These are phyloP conservation scores for Harlomillsia oculata DNA, from an alignment of 1,140 invertebrate genomes.

Conservation along the genomic window DNA sequence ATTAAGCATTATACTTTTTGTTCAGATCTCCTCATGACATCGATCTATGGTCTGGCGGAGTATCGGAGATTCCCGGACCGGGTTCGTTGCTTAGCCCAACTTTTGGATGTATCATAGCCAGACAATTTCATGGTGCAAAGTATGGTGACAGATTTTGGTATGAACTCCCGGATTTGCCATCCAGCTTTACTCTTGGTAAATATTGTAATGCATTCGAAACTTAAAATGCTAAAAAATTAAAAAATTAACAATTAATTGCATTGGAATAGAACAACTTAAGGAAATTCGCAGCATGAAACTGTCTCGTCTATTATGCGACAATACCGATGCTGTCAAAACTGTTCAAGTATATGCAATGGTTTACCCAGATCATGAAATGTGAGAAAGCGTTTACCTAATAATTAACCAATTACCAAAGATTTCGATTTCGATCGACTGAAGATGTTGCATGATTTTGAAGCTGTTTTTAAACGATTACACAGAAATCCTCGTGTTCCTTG, in stretches of 20 bases:
- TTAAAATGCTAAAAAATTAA: neutral
- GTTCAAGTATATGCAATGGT: slow-evolving; percentile 39
- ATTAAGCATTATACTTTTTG: neutral
- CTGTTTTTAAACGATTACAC: slow-evolving; percentile 37
- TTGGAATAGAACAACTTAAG: slow-evolving; percentile 41
- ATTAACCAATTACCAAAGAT: neutral
- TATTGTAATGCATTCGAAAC: neutral
- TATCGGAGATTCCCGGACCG: slow-evolving; percentile 41
- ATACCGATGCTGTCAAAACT: slow-evolving; percentile 41
- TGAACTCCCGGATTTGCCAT: slow-evolving; percentile 42
- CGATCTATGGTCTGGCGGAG: slow-evolving; percentile 44
- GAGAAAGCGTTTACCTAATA: slow-evolving; percentile 12
- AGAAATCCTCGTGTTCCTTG: slow-evolving; percentile 82
- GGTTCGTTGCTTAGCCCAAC: slow-evolving; percentile 48
- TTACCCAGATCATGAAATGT: slow-evolving; percentile 36
- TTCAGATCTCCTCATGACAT: slow-evolving; percentile 41
- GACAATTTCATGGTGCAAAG: slow-evolving; percentile 47
- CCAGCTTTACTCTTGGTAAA: slow-evolving; percentile 38
- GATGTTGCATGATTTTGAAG: no score
- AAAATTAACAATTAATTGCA: neutral
- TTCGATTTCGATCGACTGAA: no score
- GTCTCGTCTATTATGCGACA: slow-evolving; percentile 42
- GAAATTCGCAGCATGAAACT: slow-evolving; percentile 42
- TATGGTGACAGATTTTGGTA: slow-evolving; percentile 54
- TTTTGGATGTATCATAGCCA: slow-evolving; percentile 48